A percentile compares a stretch with the other conserved stretches of the same genome.
These are phyloP conservation scores for Hydrozoanthus gracilis DNA, from an alignment of 92 coral and sea anemone species.

Conservation along the genomic window DNA sequence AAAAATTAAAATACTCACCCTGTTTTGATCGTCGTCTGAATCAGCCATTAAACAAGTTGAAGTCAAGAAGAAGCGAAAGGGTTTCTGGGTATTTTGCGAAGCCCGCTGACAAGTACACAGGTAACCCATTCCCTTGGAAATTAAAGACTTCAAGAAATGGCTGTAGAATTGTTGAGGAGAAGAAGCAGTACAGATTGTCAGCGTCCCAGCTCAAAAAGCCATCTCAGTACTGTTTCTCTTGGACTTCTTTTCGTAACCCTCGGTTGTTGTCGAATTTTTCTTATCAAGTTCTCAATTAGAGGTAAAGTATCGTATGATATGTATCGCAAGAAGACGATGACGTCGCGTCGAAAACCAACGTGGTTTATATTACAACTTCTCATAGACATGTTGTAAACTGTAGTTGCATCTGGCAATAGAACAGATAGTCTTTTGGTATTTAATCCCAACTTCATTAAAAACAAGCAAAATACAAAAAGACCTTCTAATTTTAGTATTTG, in stretches of 20 bases:
- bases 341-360: no score
- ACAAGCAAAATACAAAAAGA: no score
- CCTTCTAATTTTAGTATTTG: no score
- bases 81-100: constrained; percentile 44
- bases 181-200: not conserved
- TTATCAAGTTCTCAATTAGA: constrained; percentile 76
- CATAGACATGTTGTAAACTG: no score
- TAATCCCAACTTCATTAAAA: no score
- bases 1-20: constrained; percentile 67
- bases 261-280: constrained; percentile 75
- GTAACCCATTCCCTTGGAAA: not conserved
- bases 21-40: constrained; percentile 93
- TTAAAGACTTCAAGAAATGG: not conserved
- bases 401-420: no score
- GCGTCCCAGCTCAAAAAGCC: constrained; percentile 5
- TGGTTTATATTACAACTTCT: no score
- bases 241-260: constrained; percentile 55
- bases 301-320: constrained; percentile 36
- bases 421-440: no score
- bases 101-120: constrained; percentile 18
- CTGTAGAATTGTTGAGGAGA: not conserved
- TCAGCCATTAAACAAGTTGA: constrained; percentile 86
- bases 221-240: constrained; percentile 6
- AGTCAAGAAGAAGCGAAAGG: constrained; percentile 24
- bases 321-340: no score